phyloP scores from a whole-genome alignment of 2,888 invertebrate species.

The Autographa gamma region DNA sequence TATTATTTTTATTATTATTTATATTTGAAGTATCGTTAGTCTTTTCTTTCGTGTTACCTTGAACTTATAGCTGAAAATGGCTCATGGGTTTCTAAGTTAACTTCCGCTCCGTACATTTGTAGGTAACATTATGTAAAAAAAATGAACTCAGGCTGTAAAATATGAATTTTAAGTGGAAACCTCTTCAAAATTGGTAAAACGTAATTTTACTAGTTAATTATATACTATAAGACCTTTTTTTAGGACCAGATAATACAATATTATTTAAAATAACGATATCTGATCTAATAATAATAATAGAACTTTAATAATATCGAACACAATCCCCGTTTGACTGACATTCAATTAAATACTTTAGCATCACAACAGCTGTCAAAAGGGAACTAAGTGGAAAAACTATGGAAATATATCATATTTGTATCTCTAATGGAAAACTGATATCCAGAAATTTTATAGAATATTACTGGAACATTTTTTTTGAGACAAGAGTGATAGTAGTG shows the following conservation, averaged over 20 bases:
- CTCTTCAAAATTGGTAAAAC: no score
- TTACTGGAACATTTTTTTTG: neutral
- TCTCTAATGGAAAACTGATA: neutral
- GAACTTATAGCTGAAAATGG: neutral
- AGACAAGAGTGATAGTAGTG: no score
- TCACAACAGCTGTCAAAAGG: neutral
- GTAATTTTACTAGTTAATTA: no score
- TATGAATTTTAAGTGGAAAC: no score
- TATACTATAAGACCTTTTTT: no score
- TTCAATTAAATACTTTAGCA: conserved; percentile 14
- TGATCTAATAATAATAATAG: neutral
- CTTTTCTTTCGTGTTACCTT: no score
- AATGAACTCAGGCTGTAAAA: no score
- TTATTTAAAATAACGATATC: neutral
- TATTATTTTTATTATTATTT: no score
- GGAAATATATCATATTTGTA: neutral
- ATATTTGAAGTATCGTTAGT: no score
- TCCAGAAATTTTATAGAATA: neutral
- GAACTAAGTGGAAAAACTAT: conserved; percentile 8
- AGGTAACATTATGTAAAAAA: no score
- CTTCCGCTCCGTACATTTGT: no score
- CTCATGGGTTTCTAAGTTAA: neutral
- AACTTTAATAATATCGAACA: neutral
- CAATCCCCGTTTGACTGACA: conserved; percentile 13
- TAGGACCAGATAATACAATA: neutral